Percentiles rank a stretch among this genome's conserved stretches.
Evolutionary conservation across 1,140 invertebrate species (phyloP).

Genomic region (Druon quercuslanigerum): DNA sequence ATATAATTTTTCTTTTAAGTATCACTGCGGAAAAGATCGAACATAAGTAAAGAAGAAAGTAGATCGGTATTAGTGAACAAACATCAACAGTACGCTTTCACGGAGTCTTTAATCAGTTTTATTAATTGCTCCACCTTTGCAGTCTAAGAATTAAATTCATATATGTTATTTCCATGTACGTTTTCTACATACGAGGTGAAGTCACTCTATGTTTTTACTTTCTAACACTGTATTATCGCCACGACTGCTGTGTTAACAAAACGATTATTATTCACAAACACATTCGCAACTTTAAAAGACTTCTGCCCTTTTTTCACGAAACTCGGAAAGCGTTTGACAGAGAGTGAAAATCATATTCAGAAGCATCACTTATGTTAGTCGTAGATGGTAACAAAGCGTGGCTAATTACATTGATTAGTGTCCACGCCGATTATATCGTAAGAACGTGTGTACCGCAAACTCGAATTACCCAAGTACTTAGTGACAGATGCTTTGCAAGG

Average conservation of each 20-base stretch:
- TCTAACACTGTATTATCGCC: slow-evolving; percentile 21
- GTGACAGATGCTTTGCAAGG: background rate
- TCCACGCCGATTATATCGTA: background rate
- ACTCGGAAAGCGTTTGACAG: background rate
- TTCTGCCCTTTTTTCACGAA: background rate
- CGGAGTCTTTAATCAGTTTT: slow-evolving; percentile 22
- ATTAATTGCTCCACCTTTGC: slow-evolving; percentile 12
- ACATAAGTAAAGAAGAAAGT: slow-evolving; percentile 7
- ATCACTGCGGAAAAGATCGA: background rate
- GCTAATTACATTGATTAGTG: slow-evolving; percentile 22
- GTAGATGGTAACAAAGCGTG: slow-evolving; percentile 21
- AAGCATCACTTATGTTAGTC: background rate
- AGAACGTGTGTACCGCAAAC: background rate
- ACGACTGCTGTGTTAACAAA: slow-evolving; percentile 27
- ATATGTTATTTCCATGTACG: slow-evolving; percentile 1
- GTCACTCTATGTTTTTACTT: slow-evolving; percentile 14
- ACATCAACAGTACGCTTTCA: background rate
- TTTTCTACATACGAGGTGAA: background rate
- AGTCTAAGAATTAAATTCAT: slow-evolving; percentile 14
- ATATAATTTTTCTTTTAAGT: background rate
- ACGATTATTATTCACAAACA: background rate
- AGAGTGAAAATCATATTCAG: slow-evolving; percentile 4
- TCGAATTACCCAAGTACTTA: background rate
- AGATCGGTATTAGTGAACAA: slow-evolving; percentile 25
- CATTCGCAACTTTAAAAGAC: background rate